phyloP scores from a whole-genome alignment of 2,113 vertebrate species.

The Ascaphus truei region DNA sequence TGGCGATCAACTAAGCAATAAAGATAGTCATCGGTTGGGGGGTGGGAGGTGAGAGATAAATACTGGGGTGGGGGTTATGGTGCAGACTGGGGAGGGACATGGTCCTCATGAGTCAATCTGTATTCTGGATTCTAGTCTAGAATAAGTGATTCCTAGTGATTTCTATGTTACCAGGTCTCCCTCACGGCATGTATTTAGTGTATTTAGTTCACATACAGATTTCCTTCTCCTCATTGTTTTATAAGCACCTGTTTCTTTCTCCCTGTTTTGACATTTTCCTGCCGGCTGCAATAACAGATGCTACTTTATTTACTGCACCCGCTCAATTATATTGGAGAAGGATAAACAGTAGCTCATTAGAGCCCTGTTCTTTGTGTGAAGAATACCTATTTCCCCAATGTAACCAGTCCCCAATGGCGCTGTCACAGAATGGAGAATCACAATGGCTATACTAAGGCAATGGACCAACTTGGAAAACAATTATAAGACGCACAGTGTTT shows the following conservation, averaged over 20 bases:
- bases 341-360: constrained; percentile 97
- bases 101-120: no score
- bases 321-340: constrained; percentile 94
- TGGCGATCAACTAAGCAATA: no score
- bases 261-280: constrained; percentile 87
- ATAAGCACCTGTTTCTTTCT: constrained; percentile 61
- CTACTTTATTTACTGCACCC: constrained; percentile 90
- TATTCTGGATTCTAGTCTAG: no score
- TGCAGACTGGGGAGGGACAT: no score
- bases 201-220: no score
- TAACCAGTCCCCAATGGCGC: constrained; percentile 49
- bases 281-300: constrained; percentile 87
- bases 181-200: no score
- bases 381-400: constrained; percentile 48
- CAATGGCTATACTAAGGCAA: constrained; percentile 48
- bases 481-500: constrained; percentile 45
- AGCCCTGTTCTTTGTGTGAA: constrained; percentile 73
- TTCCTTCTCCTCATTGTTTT: constrained; percentile 41
- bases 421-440: constrained; percentile 51
- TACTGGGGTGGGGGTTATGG: no score
- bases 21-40: no score
- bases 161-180: no score
- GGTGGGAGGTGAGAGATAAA: no score
- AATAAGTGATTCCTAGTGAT: no score
- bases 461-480: constrained; percentile 52